Conservation (phyloP, 53 echinoderm and acorn worm species). For the Glandiceps talaboti region DNA sequence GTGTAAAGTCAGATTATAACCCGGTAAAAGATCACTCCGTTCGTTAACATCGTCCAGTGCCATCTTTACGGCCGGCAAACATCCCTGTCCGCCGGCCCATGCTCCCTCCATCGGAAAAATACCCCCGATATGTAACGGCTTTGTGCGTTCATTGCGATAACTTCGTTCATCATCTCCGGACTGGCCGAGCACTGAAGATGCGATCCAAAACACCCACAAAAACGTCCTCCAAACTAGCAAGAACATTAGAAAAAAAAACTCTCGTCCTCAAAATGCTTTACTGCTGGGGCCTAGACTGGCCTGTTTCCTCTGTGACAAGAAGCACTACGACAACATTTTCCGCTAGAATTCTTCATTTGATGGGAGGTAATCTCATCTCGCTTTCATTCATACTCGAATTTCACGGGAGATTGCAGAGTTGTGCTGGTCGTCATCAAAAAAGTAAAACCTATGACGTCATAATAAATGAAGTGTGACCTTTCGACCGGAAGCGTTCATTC, state of each 20-base stretch:
- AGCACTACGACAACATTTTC: neutral
- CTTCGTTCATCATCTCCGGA: neutral
- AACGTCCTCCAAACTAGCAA: neutral
- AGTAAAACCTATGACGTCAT: neutral
- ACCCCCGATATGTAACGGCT: conserved; percentile 46
- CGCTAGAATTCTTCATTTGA: neutral
- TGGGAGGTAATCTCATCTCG: neutral
- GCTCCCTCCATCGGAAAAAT: conserved; percentile 82
- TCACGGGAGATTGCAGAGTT: neutral
- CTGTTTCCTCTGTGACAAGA: neutral
- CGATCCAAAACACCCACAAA: neutral
- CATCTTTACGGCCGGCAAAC: conserved; percentile 72
- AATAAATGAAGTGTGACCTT: neutral
- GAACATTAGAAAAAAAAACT: neutral
- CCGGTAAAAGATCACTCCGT: conserved; percentile 79
- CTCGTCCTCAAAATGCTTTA: neutral
- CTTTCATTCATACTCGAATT: neutral
- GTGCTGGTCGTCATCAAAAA: neutral
- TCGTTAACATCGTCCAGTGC: conserved; percentile 77
- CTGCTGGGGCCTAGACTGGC: neutral
- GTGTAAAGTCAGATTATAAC: conserved; percentile 59
- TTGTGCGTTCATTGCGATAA: neutral
- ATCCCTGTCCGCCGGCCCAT: conserved; percentile 83
- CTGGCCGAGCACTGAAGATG: neutral
- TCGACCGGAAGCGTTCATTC: neutral